Percentiles rank a stretch among this genome's conserved stretches.
phyloP scores from a whole-genome alignment of 92 coral and sea anemone species.

The Bergia sp. region DNA sequence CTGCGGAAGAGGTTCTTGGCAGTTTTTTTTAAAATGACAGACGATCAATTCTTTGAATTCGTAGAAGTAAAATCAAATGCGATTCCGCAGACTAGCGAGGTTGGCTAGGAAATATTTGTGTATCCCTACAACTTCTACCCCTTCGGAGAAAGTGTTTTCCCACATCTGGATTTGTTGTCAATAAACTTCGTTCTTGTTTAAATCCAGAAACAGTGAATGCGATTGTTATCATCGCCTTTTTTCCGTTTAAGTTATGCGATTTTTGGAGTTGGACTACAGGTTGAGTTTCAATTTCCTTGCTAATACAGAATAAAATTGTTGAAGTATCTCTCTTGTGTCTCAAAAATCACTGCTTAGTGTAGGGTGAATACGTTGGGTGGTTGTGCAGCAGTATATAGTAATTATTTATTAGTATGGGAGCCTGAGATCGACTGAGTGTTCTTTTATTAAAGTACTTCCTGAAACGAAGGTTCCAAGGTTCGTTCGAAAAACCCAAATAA shows the following conservation, averaged over 20 bases:
- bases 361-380: too few species aligned
- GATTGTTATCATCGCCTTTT: not conserved
- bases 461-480: too few species aligned
- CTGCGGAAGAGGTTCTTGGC: constrained; percentile 6
- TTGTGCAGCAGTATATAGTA: too few species aligned
- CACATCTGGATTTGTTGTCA: not conserved
- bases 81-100: too few species aligned
- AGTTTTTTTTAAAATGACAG: not conserved
- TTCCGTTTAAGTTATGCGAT: not conserved
- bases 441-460: too few species aligned
- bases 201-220: constrained; percentile 2
- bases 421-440: too few species aligned
- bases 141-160: not conserved
- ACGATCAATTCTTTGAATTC: not conserved
- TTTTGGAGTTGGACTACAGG: not conserved
- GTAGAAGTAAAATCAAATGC: not conserved
- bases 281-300: not conserved
- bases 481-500: too few species aligned
- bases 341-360: too few species aligned
- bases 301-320: not conserved
- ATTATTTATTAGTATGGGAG: too few species aligned
- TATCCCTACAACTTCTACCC: not conserved
- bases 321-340: not conserved
- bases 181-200: not conserved
- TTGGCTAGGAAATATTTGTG: not conserved